Evolutionary conservation across 2,797 vertebrate species (phyloP).

Genomic region (Melopsittacus undulatus): DNA sequence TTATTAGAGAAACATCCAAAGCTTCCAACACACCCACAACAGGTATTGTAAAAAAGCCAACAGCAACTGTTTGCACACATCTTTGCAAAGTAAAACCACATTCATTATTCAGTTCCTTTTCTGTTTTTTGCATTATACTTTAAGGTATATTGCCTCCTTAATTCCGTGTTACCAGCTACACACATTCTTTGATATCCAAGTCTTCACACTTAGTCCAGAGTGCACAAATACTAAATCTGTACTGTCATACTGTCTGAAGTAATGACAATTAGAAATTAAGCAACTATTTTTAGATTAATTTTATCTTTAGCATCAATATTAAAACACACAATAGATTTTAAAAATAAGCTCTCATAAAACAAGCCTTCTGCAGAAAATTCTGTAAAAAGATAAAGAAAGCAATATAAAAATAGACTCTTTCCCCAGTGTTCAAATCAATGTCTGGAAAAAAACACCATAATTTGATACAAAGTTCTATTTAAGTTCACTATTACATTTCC

Average conservation of each 20-base stretch:
- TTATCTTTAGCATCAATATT: not conserved
- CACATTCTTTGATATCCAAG: not conserved
- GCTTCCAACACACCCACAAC: not conserved
- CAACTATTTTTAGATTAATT: not conserved
- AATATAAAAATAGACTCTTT: not conserved
- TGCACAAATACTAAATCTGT: not conserved
- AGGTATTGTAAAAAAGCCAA: slow-evolving; percentile 49
- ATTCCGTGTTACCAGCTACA: not conserved
- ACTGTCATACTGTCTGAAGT: not conserved
- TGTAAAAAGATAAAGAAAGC: not conserved
- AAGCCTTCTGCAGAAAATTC: not conserved
- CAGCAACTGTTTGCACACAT: not conserved
- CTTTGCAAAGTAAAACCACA: not conserved
- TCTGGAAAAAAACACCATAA: not conserved
- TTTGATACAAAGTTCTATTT: not conserved
- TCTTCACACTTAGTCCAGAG: not conserved
- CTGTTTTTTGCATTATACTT: not conserved
- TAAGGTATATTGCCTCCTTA: not conserved
- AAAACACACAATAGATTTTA: not conserved
- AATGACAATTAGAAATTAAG: not conserved
- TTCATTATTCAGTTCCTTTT: not conserved
- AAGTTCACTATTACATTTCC: not conserved
- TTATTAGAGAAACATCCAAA: not conserved
- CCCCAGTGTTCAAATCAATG: not conserved
- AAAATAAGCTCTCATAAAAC: not conserved